Evolutionary conservation across 2,113 vertebrate species (phyloP).

Genomic region (Silurus asotus): DNA sequence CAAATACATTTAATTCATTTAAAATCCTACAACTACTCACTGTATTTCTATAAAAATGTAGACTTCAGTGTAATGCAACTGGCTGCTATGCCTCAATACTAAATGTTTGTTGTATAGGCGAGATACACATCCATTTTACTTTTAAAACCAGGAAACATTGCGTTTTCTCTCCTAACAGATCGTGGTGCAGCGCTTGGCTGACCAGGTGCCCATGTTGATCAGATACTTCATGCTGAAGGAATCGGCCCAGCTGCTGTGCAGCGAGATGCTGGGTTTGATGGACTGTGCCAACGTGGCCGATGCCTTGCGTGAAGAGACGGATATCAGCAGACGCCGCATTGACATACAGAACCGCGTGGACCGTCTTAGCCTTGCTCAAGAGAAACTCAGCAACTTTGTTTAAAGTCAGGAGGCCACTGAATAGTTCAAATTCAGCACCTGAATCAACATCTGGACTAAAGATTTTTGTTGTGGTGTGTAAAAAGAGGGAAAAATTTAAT

Average conservation of each 20-base stretch:
- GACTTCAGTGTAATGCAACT: background rate
- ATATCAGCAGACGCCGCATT: constrained; percentile 26
- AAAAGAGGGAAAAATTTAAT: background rate
- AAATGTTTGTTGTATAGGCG: background rate
- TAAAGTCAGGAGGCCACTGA: constrained; percentile 52
- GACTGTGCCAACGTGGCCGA: constrained; percentile 37
- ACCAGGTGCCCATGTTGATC: constrained; percentile 58
- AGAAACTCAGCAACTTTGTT: constrained; percentile 42
- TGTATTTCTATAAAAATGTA: background rate
- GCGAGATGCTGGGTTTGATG: constrained; percentile 51
- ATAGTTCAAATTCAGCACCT: background rate
- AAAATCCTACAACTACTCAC: background rate
- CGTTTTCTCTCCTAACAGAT: constrained; percentile 38
- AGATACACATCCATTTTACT: background rate
- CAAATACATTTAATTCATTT: background rate
- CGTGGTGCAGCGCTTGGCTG: constrained; percentile 51
- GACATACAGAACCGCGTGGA: constrained; percentile 36
- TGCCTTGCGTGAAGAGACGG: constrained; percentile 46
- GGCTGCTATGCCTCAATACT: background rate
- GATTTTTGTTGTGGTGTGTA: background rate
- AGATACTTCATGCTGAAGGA: constrained; percentile 51
- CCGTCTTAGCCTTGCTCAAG: constrained; percentile 36
- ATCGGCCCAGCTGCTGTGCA: constrained; percentile 41
- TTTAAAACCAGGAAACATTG: background rate
- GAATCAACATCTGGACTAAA: background rate